These are phyloP conservation scores for Paramuricea clavata DNA, from an alignment of 92 coral and sea anemone species.

Conservation along the genomic window DNA sequence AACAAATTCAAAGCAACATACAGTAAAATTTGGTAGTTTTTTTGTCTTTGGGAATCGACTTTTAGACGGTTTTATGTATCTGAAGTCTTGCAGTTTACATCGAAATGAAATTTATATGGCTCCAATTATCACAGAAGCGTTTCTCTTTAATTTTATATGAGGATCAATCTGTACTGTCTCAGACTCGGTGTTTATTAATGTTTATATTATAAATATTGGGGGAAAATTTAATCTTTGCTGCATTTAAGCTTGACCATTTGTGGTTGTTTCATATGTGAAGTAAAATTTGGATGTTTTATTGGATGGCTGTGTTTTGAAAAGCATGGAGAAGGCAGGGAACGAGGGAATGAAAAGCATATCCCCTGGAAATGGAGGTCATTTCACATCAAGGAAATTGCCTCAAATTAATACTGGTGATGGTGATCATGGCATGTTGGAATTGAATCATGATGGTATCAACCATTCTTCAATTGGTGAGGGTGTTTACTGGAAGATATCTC, in stretches of 20 bases:
- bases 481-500: too few relatives aligned
- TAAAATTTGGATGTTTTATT: background rate
- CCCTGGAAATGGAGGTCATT: background rate
- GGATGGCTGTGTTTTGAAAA: background rate
- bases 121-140: too few relatives aligned
- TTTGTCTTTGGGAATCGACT: too few relatives aligned
- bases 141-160: too few relatives aligned
- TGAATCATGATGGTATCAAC: slow-evolving; percentile 10
- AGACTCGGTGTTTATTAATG: too few relatives aligned
- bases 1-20: too few relatives aligned
- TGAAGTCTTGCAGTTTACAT: background rate
- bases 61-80: background rate
- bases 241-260: background rate
- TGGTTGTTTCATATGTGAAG: background rate
- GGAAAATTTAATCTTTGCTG: background rate
- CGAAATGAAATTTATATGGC: too few relatives aligned
- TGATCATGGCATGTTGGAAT: background rate
- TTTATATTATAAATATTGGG: too few relatives aligned
- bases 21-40: too few relatives aligned
- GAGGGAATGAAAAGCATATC: background rate
- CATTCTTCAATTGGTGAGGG: too few relatives aligned
- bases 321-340: slow-evolving; percentile 1
- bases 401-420: slow-evolving; percentile 1
- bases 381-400: background rate
- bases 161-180: too few relatives aligned